These are phyloP conservation scores for Acropora yongei DNA, from an alignment of 64 coral and sea anemone genomes.

Conservation along the genomic window DNA sequence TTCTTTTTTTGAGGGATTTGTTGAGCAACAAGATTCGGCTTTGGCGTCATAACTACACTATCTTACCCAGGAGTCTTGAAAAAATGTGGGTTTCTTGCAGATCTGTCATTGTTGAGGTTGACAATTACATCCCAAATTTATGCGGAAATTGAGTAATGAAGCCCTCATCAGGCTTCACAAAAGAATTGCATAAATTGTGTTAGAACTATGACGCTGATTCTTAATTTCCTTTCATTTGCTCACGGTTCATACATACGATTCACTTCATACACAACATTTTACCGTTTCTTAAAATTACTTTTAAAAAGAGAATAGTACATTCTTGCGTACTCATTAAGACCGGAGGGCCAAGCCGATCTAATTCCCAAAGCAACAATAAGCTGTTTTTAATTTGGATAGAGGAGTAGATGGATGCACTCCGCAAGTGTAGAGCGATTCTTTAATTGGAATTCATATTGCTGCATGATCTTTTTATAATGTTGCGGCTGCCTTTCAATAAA, in stretches of 20 bases:
- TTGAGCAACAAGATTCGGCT: slow-evolving; percentile 87
- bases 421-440: too few species aligned
- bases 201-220: neutral
- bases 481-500: too few species aligned
- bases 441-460: too few species aligned
- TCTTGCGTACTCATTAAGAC: too few species aligned
- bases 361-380: too few species aligned
- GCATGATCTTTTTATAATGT: too few species aligned
- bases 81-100: slow-evolving; percentile 68
- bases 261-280: neutral
- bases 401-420: too few species aligned
- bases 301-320: too few species aligned
- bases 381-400: too few species aligned
- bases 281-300: neutral
- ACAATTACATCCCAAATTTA: too few species aligned
- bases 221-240: neutral
- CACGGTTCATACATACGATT: neutral
- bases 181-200: neutral
- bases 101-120: neutral
- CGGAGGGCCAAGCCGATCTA: too few species aligned
- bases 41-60: slow-evolving; percentile 82
- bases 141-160: too few species aligned
- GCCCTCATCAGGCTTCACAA: neutral
- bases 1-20: slow-evolving; percentile 74
- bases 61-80: slow-evolving; percentile 69